Conservation (phyloP, 2,113 vertebrate genomes). For the Microcebus ravelobensis region DNA sequence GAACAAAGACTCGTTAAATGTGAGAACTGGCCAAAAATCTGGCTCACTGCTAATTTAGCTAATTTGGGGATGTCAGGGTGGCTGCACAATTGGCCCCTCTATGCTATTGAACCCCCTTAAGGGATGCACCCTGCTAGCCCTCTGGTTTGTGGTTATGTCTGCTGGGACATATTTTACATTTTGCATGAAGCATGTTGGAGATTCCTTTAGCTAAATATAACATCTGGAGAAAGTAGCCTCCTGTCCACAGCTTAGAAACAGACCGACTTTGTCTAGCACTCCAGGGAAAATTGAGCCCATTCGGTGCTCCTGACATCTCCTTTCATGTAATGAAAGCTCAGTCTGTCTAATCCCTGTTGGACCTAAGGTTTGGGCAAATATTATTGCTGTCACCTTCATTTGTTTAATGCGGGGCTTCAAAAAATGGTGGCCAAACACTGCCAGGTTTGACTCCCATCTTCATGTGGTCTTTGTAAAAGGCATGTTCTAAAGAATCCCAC, state of each 20-base stretch:
- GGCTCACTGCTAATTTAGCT: conserved; percentile 35
- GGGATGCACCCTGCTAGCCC: conserved; percentile 29
- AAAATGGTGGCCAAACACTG: background rate
- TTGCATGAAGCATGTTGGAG: conserved; percentile 60
- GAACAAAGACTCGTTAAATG: conserved; percentile 71
- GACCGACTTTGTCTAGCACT: conserved; percentile 59
- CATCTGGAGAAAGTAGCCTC: conserved; percentile 64
- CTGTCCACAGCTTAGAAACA: conserved; percentile 61
- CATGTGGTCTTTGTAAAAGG: background rate
- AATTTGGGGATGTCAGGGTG: conserved; percentile 33
- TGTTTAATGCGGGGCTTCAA: conserved; percentile 65
- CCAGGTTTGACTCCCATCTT: conserved; percentile 16
- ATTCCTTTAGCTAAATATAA: conserved; percentile 69
- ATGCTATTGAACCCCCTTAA: conserved; percentile 4
- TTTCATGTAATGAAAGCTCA: conserved; percentile 72
- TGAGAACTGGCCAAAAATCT: conserved; percentile 46
- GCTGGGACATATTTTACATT: conserved; percentile 55
- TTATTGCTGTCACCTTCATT: conserved; percentile 78
- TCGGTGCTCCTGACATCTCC: conserved; percentile 61
- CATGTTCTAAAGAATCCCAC: conserved; percentile 18
- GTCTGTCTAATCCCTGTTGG: conserved; percentile 66
- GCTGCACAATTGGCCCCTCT: conserved; percentile 46
- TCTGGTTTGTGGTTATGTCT: conserved; percentile 67
- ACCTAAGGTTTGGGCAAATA: conserved; percentile 73
- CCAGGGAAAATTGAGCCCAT: conserved; percentile 43